Conservation (phyloP, 1,140 invertebrate species). For the Vanessa atalanta region DNA sequence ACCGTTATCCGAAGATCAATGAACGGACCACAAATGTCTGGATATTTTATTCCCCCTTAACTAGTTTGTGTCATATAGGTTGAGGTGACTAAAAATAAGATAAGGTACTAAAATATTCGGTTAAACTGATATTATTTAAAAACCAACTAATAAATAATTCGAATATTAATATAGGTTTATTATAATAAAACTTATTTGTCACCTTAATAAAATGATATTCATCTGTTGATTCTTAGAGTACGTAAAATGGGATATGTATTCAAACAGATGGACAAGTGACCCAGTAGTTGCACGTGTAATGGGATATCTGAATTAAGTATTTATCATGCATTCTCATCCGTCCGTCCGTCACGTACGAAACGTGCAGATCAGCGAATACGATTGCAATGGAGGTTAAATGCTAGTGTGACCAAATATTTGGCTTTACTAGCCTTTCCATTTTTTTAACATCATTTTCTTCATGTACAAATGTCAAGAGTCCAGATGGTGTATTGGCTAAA, state of each 20-base stretch:
- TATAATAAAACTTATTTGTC: too few species aligned
- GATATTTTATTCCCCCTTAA: too few species aligned
- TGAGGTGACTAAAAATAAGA: too few species aligned
- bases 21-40: too few species aligned
- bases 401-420: conserved; percentile 8
- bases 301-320: conserved; percentile 18
- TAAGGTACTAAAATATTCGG: too few species aligned
- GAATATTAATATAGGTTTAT: too few species aligned
- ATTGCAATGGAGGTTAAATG: conserved; percentile 11
- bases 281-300: conserved; percentile 28
- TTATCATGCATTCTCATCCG: conserved; percentile 18
- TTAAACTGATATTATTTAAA: too few species aligned
- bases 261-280: conserved; percentile 34
- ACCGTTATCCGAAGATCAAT: too few species aligned
- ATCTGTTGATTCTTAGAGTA: neutral
- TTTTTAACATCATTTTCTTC: neutral
- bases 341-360: conserved; percentile 18
- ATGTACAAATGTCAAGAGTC: neutral
- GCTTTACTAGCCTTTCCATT: too few species aligned
- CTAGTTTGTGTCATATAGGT: too few species aligned
- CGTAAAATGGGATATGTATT: neutral
- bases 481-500: too few species aligned
- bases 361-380: conserved; percentile 13
- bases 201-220: neutral
- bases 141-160: too few species aligned